Evolutionary conservation across 2,113 vertebrate species (phyloP).

Genomic region (Dasypus novemcinctus): DNA sequence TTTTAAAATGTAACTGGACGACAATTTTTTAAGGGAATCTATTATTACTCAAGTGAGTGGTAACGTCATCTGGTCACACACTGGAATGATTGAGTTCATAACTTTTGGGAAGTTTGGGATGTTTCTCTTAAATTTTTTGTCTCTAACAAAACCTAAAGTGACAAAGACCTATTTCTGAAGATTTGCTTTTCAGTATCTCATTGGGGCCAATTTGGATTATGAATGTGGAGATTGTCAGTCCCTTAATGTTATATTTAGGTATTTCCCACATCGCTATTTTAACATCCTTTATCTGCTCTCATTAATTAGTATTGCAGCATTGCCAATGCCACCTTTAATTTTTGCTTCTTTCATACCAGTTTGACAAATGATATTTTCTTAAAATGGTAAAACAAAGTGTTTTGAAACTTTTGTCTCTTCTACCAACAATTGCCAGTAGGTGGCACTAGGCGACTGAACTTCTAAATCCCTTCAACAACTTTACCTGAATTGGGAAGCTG

Average conservation of each 20-base stretch:
- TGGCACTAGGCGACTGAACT: neutral
- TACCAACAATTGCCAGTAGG: neutral
- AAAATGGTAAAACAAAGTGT: neutral
- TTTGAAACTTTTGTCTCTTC: neutral
- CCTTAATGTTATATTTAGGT: neutral
- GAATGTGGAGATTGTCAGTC: accelerated
- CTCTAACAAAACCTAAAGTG: neutral
- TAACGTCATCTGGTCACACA: neutral
- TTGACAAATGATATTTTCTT: neutral
- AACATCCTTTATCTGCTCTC: neutral
- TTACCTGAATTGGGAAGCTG: neutral
- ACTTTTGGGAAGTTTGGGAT: neutral
- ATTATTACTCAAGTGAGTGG: neutral
- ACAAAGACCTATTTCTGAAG: neutral
- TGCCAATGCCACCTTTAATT: neutral
- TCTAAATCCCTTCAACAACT: neutral
- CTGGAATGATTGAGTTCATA: neutral
- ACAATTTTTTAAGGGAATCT: neutral
- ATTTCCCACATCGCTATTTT: neutral
- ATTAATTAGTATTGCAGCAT: neutral
- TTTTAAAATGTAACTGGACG: neutral
- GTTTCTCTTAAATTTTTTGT: neutral
- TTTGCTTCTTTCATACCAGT: neutral
- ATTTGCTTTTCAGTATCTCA: neutral
- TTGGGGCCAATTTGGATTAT: accelerated